Evolutionary conservation across 2,113 vertebrate species (phyloP).

Genomic region (Oryzias javanicus): DNA sequence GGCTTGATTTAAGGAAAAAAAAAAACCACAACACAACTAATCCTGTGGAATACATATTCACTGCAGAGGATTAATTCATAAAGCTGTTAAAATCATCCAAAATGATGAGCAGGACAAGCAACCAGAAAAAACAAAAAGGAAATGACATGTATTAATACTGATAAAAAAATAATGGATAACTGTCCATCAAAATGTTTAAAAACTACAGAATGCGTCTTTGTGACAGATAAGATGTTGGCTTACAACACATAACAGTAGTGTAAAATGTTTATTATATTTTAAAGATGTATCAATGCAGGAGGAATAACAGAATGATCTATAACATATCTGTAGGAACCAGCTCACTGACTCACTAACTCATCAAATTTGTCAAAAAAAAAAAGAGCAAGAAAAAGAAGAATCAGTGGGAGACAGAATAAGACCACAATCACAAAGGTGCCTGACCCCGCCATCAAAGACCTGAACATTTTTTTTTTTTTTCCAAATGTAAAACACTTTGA

Average conservation of each 20-base stretch:
- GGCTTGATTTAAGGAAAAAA: conserved; percentile 29
- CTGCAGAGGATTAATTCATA: conserved; percentile 59
- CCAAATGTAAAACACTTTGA: conserved; percentile 46
- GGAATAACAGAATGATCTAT: too few relatives aligned
- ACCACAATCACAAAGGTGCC: conserved; percentile 9
- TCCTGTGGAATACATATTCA: conserved; percentile 51
- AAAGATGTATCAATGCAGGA: too few relatives aligned
- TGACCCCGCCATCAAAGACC: background rate
- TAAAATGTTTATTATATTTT: too few relatives aligned
- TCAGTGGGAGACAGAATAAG: conserved; percentile 21
- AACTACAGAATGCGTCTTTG: conserved; percentile 15
- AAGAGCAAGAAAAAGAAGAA: background rate
- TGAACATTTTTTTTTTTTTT: conserved; percentile 36
- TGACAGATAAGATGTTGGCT: too few relatives aligned
- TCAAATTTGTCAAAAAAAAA: too few relatives aligned
- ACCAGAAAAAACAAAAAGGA: conserved; percentile 38
- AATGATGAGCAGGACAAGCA: conserved; percentile 24
- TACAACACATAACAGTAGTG: too few relatives aligned
- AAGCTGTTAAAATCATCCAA: conserved; percentile 61
- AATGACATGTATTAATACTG: background rate
- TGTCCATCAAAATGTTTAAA: background rate
- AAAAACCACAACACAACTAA: conserved; percentile 42
- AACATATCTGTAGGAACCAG: too few relatives aligned
- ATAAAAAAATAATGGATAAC: background rate
- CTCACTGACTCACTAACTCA: too few relatives aligned